Percentiles rank a stretch among this genome's conserved stretches.
Evolutionary conservation across 2,797 vertebrate species (phyloP).

Genomic region (Tenualosa thibaudeaui): DNA sequence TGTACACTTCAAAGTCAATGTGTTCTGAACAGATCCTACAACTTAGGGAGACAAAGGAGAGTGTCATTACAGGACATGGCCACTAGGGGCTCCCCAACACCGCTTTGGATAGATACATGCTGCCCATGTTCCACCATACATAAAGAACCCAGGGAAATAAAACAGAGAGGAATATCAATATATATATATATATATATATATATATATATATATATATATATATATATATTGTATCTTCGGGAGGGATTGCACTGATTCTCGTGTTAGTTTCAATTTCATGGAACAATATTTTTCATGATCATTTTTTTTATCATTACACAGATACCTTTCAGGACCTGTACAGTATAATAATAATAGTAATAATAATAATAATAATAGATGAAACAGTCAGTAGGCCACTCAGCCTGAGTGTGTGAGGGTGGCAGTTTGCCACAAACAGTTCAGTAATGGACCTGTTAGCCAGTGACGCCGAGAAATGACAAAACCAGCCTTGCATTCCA

Average conservation of each 20-base stretch:
- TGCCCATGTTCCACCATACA: not conserved
- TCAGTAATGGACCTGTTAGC: conserved; percentile 13
- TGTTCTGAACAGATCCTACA: not conserved
- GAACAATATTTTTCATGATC: conserved; percentile 5
- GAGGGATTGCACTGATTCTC: conserved; percentile 18
- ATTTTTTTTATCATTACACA: not conserved
- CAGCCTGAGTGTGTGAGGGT: conserved; percentile 73
- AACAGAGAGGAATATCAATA: not conserved
- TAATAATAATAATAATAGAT: conserved; percentile 29
- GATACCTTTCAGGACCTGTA: conserved; percentile 16
- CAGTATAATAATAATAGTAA: conserved; percentile 3
- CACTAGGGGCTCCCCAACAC: conserved; percentile 18
- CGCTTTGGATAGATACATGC: not conserved
- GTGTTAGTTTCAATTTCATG: not conserved
- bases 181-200: not conserved
- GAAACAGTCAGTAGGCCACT: conserved; percentile 75
- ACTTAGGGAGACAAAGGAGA: conserved; percentile 1
- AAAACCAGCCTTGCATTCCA: conserved; percentile 22
- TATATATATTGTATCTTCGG: not conserved
- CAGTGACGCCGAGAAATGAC: conserved; percentile 2
- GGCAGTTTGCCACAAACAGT: conserved; percentile 44
- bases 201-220: not conserved
- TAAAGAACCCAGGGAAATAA: not conserved
- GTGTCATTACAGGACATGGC: not conserved
- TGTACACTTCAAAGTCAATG: conserved; percentile 9